phyloP scores from a whole-genome alignment of 1,140 invertebrate genomes.

The Phortica variegata region DNA sequence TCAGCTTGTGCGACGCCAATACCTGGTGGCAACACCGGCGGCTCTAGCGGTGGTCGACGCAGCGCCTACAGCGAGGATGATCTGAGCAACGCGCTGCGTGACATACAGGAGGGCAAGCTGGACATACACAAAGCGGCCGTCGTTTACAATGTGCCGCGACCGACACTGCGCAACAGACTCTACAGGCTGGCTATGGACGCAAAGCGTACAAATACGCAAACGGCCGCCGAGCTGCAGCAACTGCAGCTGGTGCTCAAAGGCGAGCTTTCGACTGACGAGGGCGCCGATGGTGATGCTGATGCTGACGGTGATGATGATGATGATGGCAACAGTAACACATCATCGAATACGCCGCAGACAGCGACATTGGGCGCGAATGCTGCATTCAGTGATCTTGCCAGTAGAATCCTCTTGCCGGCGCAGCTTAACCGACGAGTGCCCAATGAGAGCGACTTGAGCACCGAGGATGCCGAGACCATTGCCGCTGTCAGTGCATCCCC shows the following conservation, averaged over 20 bases:
- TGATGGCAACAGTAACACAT: constrained; percentile 39
- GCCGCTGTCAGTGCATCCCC: constrained; percentile 22
- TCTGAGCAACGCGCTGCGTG: constrained; percentile 82
- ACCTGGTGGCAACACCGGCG: too few species aligned
- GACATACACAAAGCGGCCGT: constrained; percentile 89
- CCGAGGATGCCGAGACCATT: constrained; percentile 23
- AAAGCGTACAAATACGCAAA: constrained; percentile 61
- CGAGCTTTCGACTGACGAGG: constrained; percentile 65
- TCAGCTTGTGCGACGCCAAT: constrained; percentile 60
- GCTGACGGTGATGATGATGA: constrained; percentile 19
- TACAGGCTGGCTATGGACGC: constrained; percentile 80
- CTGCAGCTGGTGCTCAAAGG: constrained; percentile 59
- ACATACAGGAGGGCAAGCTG: constrained; percentile 89
- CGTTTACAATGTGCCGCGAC: constrained; percentile 92
- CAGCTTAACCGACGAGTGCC: constrained; percentile 34
- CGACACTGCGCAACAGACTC: constrained; percentile 91
- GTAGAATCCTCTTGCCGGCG: too few species aligned
- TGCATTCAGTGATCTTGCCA: too few species aligned
- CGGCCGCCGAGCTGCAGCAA: constrained; percentile 46
- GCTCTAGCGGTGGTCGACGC: constrained; percentile 58
- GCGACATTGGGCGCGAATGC: constrained; percentile 29
- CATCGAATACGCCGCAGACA: constrained; percentile 30
- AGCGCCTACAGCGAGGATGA: constrained; percentile 90
- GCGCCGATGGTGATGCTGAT: constrained; percentile 24
- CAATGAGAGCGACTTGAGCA: constrained; percentile 41